Evolutionary conservation across 2,888 invertebrate species (phyloP).

Genomic region (Archaeoteleia sp.): DNA sequence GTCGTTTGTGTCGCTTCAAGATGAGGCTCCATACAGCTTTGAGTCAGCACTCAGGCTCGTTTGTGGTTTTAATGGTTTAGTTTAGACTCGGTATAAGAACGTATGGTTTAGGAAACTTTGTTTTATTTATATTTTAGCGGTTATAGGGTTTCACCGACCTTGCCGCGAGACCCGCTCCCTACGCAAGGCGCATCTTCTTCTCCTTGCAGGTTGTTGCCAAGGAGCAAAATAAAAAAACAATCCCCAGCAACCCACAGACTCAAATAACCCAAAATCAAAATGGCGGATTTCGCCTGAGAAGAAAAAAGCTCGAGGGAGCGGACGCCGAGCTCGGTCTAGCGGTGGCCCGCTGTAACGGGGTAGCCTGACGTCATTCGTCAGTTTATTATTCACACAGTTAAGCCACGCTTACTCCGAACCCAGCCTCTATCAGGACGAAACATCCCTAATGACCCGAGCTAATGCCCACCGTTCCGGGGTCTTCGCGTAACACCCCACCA

Average conservation of each 20-base stretch:
- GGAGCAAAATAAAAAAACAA: too few species aligned
- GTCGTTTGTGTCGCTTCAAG: slow-evolving; percentile 33
- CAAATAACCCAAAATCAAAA: too few species aligned
- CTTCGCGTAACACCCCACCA: too few species aligned
- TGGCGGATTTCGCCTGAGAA: too few species aligned
- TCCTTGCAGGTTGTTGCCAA: too few species aligned
- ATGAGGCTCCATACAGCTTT: slow-evolving; percentile 43
- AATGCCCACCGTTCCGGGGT: too few species aligned
- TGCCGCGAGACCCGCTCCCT: slow-evolving; percentile 70
- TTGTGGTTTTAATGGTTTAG: slow-evolving; percentile 14
- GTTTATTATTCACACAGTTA: slow-evolving; percentile 69
- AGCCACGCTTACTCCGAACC: slow-evolving; percentile 59
- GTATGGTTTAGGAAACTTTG: slow-evolving; percentile 42
- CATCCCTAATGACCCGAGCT: too few species aligned
- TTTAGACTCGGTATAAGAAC: slow-evolving; percentile 37
- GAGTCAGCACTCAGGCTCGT: slow-evolving; percentile 51
- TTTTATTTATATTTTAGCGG: slow-evolving; percentile 62
- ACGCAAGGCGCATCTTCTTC: slow-evolving; percentile 33
- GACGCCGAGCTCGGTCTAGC: slow-evolving; percentile 69
- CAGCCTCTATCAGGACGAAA: too few species aligned
- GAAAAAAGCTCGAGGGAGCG: slow-evolving; percentile 62
- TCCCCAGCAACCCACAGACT: too few species aligned
- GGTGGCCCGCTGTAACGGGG: slow-evolving; percentile 75
- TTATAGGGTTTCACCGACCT: slow-evolving; percentile 71
- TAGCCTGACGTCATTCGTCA: slow-evolving; percentile 73